phyloP scores from a whole-genome alignment of 2,113 vertebrate species.

The Pituophis catenifer region DNA sequence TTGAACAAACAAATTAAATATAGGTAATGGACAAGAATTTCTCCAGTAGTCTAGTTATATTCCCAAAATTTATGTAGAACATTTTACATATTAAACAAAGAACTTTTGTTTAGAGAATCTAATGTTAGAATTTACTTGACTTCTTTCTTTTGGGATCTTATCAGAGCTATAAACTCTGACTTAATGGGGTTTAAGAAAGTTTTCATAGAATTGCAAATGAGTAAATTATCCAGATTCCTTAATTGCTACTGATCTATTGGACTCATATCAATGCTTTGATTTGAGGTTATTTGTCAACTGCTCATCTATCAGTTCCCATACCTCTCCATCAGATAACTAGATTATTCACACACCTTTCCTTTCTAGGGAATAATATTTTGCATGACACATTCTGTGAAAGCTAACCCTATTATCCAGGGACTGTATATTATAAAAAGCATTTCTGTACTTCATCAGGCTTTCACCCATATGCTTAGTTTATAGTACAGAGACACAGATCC shows the following conservation, averaged over 20 bases:
- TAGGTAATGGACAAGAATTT: neutral
- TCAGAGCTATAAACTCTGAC: neutral
- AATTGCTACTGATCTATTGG: neutral
- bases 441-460: conserved; percentile 12
- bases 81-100: neutral
- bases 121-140: neutral
- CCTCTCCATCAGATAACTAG: neutral
- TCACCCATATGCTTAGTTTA: neutral
- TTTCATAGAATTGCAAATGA: neutral
- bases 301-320: neutral
- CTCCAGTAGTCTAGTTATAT: neutral
- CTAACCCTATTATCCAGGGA: neutral
- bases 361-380: neutral
- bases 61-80: neutral
- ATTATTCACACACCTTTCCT: neutral
- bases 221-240: neutral
- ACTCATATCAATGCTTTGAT: neutral
- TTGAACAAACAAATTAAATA: neutral
- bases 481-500: neutral
- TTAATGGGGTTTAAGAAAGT: neutral
- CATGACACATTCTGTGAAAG: neutral
- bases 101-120: neutral
- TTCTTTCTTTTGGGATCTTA: neutral
- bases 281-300: neutral
- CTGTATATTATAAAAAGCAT: neutral